Percentiles rank a stretch among this genome's conserved stretches.
Conservation (phyloP, 2,888 invertebrate genomes). For the Cephus spinipes region DNA sequence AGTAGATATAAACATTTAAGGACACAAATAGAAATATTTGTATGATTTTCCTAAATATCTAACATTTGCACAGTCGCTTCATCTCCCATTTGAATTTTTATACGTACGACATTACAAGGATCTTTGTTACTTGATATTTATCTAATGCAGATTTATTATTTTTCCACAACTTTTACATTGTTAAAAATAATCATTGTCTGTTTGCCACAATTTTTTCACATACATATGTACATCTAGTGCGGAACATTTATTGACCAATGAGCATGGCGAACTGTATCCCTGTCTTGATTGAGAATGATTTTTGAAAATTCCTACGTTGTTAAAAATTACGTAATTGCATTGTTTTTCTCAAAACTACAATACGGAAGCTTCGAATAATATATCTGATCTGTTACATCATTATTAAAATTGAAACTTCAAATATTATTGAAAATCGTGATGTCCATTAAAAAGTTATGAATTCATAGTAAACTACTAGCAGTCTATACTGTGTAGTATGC, state of each 20-base stretch:
- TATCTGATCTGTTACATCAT: not conserved
- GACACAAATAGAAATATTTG: not conserved
- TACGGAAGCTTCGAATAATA: not conserved
- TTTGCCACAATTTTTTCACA: not conserved
- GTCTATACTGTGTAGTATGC: not conserved
- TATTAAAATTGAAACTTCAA: not conserved
- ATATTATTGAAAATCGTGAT: not conserved
- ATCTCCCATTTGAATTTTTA: not conserved
- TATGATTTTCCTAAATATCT: not conserved
- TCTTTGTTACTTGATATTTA: not conserved
- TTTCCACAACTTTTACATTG: not conserved
- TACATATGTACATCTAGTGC: not conserved
- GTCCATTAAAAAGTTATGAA: not conserved
- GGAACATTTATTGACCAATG: not conserved
- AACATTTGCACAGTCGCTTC: not conserved
- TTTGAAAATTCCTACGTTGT: not conserved
- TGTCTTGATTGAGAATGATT: not conserved
- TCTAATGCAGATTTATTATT: not conserved
- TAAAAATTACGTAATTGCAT: not conserved
- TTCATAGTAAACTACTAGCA: not conserved
- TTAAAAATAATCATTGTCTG: not conserved
- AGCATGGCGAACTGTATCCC: not conserved
- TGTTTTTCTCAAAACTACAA: not conserved
- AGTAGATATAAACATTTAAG: not conserved
- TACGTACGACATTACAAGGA: not conserved